Evolutionary conservation across 2,797 vertebrate genomes (phyloP).

Genomic region (Phaenicophaeus curvirostris): DNA sequence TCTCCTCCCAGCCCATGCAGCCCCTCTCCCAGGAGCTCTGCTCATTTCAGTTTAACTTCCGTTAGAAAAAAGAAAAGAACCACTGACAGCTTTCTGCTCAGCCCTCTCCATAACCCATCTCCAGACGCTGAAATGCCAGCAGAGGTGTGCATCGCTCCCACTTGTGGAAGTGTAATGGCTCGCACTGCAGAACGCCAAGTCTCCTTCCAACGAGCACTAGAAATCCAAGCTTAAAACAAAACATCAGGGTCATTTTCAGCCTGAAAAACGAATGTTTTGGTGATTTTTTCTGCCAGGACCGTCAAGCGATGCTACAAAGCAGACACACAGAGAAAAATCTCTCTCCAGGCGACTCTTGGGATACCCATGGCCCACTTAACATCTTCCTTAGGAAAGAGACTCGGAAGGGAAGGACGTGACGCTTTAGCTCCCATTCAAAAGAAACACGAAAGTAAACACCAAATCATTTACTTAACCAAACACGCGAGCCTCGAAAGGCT

Average conservation of each 20-base stretch:
- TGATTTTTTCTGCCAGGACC: background rate
- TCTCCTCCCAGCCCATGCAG: background rate
- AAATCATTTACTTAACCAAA: background rate
- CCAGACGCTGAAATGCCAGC: background rate
- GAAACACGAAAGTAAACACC: background rate
- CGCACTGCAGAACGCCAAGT: background rate
- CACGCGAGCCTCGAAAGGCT: rapidly evolving
- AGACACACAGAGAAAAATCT: background rate
- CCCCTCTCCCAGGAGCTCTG: background rate
- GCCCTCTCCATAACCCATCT: background rate
- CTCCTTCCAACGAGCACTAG: background rate
- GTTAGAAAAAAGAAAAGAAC: background rate
- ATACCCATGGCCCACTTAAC: background rate
- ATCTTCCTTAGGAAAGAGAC: background rate
- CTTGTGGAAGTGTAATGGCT: rapidly evolving
- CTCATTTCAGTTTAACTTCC: background rate
- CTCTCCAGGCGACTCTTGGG: background rate
- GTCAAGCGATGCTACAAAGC: background rate
- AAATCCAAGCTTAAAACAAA: background rate
- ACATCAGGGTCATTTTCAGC: background rate
- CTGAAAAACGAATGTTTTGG: background rate
- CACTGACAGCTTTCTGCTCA: rapidly evolving
- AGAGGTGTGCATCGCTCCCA: rapidly evolving
- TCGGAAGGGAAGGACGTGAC: background rate
- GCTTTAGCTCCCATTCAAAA: background rate